Base-by-base conservation (phyloP, 2,888 invertebrate species). In the Melieria crassipennis region DNA sequence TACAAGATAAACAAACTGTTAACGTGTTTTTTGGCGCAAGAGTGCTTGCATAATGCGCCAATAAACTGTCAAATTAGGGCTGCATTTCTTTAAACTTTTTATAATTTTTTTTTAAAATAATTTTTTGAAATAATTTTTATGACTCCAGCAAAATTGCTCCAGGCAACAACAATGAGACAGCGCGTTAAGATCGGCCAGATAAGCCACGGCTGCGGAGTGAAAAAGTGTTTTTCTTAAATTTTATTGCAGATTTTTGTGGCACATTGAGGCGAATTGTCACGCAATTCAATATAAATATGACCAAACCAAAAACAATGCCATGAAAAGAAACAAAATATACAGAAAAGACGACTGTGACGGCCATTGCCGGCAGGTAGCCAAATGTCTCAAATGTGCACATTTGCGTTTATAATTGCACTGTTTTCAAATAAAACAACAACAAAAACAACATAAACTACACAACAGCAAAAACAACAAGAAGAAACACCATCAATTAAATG, bases 401-500 rank as follows among this genome's bases (percentile, higher is more conserved):
- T 42, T n/a, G 60, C 58, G 67, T 45, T 45, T 60, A 30, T 30
- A 30, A 30, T 30, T 30, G 30, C 30, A 30, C 30, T 30, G 30
- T 30, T 30, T 30, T 30, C 30, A 30, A 30, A 30, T 30, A 30
- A 30, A 30, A 30, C 30, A 30, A 30, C 30, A 30, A 30, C 30
- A 30, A 30, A 1, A 30, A 30, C 30, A 30, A 30, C 30, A 30
- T 30, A 30, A 30, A 30, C 30, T 30, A 30, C 6, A 6, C 11
- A 52, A 6, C 11, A 6, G 13, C 11, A 52, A 9, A 52, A 52
- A 4, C 11, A 52, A 52, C 11, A 52, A 9, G 7, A 6, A 52
- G 52, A 52, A 52, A 52, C 13, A 47, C 69, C 57, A 50, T 58
- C 71, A 71, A 71, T 68, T 57, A 60, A 52, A 56, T 64, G 64